phyloP scores from a whole-genome alignment of 2,888 invertebrate species.

The Sinhomidia bicolor region DNA sequence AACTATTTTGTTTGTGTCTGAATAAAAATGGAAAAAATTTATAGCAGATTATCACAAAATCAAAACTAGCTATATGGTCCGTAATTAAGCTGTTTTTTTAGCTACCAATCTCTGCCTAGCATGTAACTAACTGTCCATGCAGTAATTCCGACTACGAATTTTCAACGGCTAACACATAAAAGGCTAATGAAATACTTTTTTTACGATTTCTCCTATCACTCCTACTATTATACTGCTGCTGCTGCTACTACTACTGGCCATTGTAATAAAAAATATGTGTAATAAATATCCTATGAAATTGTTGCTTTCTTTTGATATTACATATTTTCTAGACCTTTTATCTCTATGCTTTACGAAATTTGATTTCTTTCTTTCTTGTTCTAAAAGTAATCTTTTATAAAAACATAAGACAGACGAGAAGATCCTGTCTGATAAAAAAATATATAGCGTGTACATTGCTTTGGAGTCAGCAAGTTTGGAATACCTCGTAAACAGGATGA shows the following conservation, averaged over 20 bases:
- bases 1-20: no score
- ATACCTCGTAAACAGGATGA: slow-evolving; percentile 17
- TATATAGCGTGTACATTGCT: neutral
- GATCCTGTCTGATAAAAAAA: neutral
- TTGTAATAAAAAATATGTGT: neutral
- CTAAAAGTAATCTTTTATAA: neutral
- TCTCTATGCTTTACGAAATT: neutral
- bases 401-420: neutral
- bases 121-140: no score
- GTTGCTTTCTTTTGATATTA: neutral
- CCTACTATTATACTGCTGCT: no score
- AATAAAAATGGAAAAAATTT: no score
- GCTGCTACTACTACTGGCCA: slow-evolving; percentile 15
- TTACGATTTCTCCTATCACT: no score
- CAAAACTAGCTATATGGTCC: no score
- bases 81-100: no score
- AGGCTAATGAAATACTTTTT: slow-evolving; percentile 11
- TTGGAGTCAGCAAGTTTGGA: slow-evolving; percentile 42
- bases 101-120: no score
- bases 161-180: neutral
- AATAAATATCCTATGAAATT: neutral
- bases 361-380: slow-evolving; percentile 11
- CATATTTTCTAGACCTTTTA: neutral
- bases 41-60: no score
- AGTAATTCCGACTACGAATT: neutral